phyloP scores from a whole-genome alignment of 1,140 invertebrate species.

The Lepidurus apus region DNA sequence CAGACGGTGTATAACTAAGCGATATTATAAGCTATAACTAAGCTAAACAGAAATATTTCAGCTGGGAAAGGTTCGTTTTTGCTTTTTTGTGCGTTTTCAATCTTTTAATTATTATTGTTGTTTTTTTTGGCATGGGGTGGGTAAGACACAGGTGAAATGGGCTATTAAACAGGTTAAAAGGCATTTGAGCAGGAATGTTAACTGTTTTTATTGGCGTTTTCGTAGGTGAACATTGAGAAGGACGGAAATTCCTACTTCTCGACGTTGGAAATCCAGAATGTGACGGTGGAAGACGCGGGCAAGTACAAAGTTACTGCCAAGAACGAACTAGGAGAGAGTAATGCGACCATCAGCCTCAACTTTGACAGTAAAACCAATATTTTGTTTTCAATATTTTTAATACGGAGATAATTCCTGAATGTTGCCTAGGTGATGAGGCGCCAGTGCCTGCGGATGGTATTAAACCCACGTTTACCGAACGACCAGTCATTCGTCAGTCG shows the following conservation, averaged over 20 bases:
- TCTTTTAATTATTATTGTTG: not conserved
- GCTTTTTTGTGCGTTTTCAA: no score
- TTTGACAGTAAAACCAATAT: conserved; percentile 84
- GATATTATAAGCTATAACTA: not conserved
- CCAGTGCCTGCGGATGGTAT: conserved; percentile 80
- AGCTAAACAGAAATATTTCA: not conserved
- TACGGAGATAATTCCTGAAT: not conserved
- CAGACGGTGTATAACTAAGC: conserved; percentile 9
- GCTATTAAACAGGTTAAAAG: not conserved
- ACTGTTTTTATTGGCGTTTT: conserved; percentile 40
- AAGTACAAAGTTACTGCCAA: conserved; percentile 95
- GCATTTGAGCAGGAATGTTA: not conserved
- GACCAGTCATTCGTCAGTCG: conserved; percentile 89
- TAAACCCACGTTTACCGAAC: conserved; percentile 92
- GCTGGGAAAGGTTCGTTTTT: no score
- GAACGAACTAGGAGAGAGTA: conserved; percentile 92
- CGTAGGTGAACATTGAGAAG: conserved; percentile 76
- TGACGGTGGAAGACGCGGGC: conserved; percentile 92
- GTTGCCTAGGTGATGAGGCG: conserved; percentile 76
- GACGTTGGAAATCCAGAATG: conserved; percentile 83
- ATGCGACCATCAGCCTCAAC: conserved; percentile 91
- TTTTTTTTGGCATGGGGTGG: not conserved
- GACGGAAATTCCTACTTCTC: conserved; percentile 90
- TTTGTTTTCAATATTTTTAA: not conserved
- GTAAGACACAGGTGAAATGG: no score